phyloP scores from a whole-genome alignment of 2,797 vertebrate species.

The Coracias cyanogaster region DNA sequence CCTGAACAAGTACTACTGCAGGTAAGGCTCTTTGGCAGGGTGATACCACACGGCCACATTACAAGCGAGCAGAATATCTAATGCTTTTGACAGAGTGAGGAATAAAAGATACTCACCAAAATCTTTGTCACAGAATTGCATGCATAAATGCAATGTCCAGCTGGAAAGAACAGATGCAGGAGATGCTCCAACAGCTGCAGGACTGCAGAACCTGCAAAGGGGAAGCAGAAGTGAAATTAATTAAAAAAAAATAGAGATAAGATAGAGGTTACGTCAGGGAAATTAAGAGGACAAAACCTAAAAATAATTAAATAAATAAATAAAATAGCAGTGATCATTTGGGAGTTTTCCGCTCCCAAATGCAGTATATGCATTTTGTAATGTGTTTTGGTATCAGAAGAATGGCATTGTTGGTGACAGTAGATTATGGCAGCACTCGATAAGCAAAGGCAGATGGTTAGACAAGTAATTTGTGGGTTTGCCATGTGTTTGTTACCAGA shows the following conservation, averaged over 20 bases:
- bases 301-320: too few species aligned
- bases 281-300: background rate
- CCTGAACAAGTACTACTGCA: rapidly evolving
- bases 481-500: background rate
- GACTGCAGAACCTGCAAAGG: background rate
- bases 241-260: background rate
- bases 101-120: background rate
- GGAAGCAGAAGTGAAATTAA: background rate
- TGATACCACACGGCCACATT: rapidly evolving
- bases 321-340: background rate
- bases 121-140: rapidly evolving
- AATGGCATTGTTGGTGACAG: background rate
- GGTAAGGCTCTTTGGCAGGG: background rate
- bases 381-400: background rate
- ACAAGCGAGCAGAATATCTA: background rate
- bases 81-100: background rate
- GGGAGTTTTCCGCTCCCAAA: background rate
- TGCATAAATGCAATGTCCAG: rapidly evolving
- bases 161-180: background rate
- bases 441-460: background rate
- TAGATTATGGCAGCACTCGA: background rate
- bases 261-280: background rate
- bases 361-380: background rate
- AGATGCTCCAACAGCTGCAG: background rate
- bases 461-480: background rate